These are phyloP conservation scores for Pelosia muscerda DNA, from an alignment of 2,888 invertebrate species.

Conservation along the genomic window DNA sequence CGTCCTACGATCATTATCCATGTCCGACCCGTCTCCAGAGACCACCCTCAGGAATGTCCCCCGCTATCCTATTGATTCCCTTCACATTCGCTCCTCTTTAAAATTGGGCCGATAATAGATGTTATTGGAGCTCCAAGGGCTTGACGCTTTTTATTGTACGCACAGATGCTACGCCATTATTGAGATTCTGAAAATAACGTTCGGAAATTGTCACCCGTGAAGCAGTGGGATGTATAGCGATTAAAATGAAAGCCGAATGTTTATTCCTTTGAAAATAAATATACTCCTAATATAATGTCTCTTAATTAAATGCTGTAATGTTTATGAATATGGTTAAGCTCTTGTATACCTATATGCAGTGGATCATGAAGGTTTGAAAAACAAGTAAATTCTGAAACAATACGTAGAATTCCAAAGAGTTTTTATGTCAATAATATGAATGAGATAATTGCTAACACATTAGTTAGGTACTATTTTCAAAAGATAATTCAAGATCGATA, in stretches of 20 bases:
- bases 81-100: constrained; percentile 68
- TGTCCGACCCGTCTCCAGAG: constrained; percentile 77
- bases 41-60: constrained; percentile 74
- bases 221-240: constrained; percentile 15
- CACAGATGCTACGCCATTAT: constrained; percentile 51
- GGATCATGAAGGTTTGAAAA: not conserved
- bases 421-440: not conserved
- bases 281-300: not conserved
- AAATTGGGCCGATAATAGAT: constrained; percentile 79
- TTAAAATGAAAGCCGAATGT: constrained; percentile 21
- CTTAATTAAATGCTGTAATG: no score
- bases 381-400: not conserved
- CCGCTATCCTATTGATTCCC: constrained; percentile 77
- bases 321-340: not conserved
- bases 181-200: constrained; percentile 47
- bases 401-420: not conserved
- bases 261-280: not conserved
- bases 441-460: no score
- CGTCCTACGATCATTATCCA: constrained; percentile 82
- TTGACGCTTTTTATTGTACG: constrained; percentile 60
- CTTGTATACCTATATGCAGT: no score
- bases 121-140: constrained; percentile 65
- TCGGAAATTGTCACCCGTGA: constrained; percentile 22
- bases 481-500: no score
- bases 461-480: no score